Evolutionary conservation across 1,140 invertebrate genomes (phyloP), one percentile per base, ranked within the genome.

Genomic region (Lethocerus indicus): DNA sequence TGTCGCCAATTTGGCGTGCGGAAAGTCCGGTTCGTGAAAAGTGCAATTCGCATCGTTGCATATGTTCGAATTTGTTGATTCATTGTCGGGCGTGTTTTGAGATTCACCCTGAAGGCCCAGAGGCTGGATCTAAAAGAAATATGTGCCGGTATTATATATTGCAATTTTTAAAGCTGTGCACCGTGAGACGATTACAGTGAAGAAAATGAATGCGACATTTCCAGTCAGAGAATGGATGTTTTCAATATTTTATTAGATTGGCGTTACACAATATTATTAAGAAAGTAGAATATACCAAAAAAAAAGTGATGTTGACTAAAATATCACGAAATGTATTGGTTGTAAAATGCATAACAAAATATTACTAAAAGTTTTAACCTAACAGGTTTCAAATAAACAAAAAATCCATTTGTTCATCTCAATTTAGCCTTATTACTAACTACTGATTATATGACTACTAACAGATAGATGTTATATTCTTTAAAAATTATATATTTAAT

Each of bases 1-100:
- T 54, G 79, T 77, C 49, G 79, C 78, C 59, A 96, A 69, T 67
- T 93, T 89, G 42, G 77, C 74, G 59, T 81, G 71, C 50, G 91
- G 91, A 73, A 96, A 97, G 49, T 81, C 55, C 25, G 55, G 52
- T 21, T 54, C 54, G 25, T 46, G 47, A 32, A 49, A 51, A 1
- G 44, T 37, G 44, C 50, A 53, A 35, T 54, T 54, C 12, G 41
- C 27, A n/a, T 54, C 50, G 5, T 27, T 52, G 29, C 53, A 52
- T 18, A 39, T 36, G 14, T 41, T 16, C 3, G 36, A 41, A 18
- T 21, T 20, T 25, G 28, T 25, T n/a, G 7, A 24, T 40, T 32
- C 25, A 44, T 36, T 51, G 24, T 36, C 35, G 21, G 43, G 26
- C 36, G 24, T 42, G 18, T 14, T 42, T 24, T 40, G 37, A 28